Conservation (phyloP, 2,797 vertebrate species). For the Clarias pachynema region DNA sequence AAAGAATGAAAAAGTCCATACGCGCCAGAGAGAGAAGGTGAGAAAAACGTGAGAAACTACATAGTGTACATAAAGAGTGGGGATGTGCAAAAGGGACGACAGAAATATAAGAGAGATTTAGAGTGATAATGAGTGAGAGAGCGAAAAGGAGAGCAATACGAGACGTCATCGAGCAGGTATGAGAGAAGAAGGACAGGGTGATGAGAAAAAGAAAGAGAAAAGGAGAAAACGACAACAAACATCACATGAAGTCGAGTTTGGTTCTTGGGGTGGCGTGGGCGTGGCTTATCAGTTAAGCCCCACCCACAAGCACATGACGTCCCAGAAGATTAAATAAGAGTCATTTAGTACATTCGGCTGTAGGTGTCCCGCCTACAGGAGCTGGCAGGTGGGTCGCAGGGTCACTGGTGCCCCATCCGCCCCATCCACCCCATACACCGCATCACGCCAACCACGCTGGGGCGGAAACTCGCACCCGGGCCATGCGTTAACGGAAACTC, state of each 20-base stretch:
- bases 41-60: not conserved
- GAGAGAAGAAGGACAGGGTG: not conserved
- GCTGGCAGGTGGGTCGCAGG: not conserved
- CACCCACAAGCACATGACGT: not conserved
- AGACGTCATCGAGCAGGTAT: not conserved
- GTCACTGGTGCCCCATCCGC: not conserved
- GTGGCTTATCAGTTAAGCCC: not conserved
- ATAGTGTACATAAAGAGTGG: not conserved
- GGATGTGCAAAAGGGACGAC: not conserved
- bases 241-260: not conserved
- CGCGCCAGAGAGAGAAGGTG: not conserved
- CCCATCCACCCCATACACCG: not conserved
- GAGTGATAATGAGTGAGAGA: not conserved
- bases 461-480: constrained; percentile 43
- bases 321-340: not conserved
- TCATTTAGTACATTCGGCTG: not conserved
- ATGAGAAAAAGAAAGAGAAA: not conserved
- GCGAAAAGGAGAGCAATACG: not conserved
- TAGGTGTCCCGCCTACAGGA: not conserved
- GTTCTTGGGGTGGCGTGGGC: not conserved
- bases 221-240: not conserved
- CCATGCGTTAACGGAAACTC: constrained; percentile 50
- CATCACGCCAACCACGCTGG: not conserved
- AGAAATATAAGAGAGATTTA: not conserved
- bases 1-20: not conserved